Evolutionary conservation across 2,797 vertebrate species (phyloP).

Genomic region (Hyperoplus immaculatus): DNA sequence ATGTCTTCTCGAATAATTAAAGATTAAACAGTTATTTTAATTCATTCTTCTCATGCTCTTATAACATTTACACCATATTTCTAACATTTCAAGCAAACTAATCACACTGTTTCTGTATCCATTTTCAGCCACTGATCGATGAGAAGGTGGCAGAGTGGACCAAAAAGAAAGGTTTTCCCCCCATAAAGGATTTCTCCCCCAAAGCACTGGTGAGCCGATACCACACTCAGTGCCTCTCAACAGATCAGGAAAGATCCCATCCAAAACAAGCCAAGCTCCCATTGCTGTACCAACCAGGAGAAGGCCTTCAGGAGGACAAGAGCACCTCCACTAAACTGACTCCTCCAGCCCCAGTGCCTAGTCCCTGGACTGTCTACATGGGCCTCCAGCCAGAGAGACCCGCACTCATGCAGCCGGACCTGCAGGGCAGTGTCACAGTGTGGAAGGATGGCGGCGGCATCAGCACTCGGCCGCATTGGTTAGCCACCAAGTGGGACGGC

Average conservation of each 20-base stretch:
- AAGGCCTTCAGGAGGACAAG: slow-evolving; percentile 8
- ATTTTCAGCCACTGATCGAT: slow-evolving; percentile 50
- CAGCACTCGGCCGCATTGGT: slow-evolving; percentile 31
- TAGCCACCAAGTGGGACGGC: slow-evolving; percentile 64
- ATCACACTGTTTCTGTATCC: not conserved
- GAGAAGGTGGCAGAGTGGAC: slow-evolving; percentile 69
- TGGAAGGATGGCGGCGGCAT: slow-evolving; percentile 14
- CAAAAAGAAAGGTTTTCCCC: slow-evolving; percentile 66
- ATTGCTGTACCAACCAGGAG: not conserved
- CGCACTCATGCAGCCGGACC: slow-evolving; percentile 52
- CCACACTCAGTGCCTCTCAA: slow-evolving; percentile 53
- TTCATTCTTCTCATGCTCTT: not conserved
- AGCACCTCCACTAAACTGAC: slow-evolving; percentile 22
- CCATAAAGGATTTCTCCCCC: slow-evolving; percentile 28
- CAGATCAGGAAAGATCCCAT: slow-evolving; percentile 10
- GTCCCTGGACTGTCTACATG: slow-evolving; percentile 64
- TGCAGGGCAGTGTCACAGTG: slow-evolving; percentile 63
- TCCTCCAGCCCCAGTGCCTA: slow-evolving; percentile 22
- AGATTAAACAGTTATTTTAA: not conserved
- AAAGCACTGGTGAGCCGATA: slow-evolving; percentile 43
- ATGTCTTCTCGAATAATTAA: not conserved
- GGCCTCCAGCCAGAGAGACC: slow-evolving; percentile 50
- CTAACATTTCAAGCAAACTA: not conserved
- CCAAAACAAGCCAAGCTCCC: not conserved
- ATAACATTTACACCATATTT: not conserved